Evolutionary conservation across 92 coral and sea anemone genomes (phyloP), one percentile per base, ranked within the genome.

Genomic region (Palythoa caribaeorum): DNA sequence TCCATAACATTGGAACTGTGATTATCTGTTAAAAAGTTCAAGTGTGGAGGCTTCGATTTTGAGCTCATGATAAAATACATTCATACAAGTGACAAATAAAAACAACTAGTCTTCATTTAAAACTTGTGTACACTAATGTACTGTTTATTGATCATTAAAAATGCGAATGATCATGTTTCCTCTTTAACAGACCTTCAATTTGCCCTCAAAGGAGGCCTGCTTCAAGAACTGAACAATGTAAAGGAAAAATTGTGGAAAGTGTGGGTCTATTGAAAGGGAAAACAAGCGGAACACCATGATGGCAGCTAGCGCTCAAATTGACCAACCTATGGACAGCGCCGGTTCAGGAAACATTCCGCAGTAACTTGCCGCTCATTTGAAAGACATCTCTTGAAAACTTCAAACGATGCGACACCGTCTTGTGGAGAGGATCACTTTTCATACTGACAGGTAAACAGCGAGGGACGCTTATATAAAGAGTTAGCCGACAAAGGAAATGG

Each of bases 391-490:
- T 85, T 89, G 90, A 88, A 47, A 63, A 89, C 90, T 84, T 92
- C 94, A 92, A 92, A 92, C 89, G 87, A 69, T 37, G 94, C 94
- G 94, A 52, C 94, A 53, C 50, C 59, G 72, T 87, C 69, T 83
- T 55, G 60, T 77, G 83, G 80, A 62, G 83, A 40, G 73, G 90
- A 85, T 89, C 88, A 59, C 83, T 85, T 79, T 79, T 63, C 51
- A 76, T 51, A 60, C 9, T 92, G 94, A 92, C 92, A 89, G 94
- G 85, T 80, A 19, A 60, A 66, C 90, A 73, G 87, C 57, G 73
- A 78, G 92, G 90, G 87, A 76, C 89, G 87, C 87, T 84, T 88
- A 92, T 89, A 88, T 92, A 92, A 91, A 78, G 80, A 51, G 79
- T 21, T 63, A 53, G 90, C 92, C 92, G 94, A 87, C 88, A 84